Evolutionary conservation across 2,888 invertebrate species (phyloP), one percentile per base, ranked within the genome.

Genomic region (Syrista parreyssii): DNA sequence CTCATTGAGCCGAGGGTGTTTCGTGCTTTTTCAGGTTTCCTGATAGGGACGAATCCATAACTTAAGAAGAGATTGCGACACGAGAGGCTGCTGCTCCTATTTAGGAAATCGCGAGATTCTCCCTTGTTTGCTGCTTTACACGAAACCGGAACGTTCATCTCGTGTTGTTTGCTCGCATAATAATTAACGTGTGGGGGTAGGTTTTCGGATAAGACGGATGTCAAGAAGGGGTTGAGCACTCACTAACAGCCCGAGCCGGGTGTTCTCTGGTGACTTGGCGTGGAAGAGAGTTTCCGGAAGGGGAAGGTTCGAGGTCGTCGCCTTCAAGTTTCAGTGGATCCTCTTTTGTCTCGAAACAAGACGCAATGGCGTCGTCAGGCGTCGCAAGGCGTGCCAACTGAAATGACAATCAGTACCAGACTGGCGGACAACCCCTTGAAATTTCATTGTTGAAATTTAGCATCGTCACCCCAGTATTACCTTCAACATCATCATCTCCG

Each of bases 141-240:
- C 78, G 80, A 80, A 75, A 79, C 74, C 77, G 79, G 76, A 75
- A 78, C 73, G 75, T 78, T 76, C 76, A 80, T 85, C 78, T 81
- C 79, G 80, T 78, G 82, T 85, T 86, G 86, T 86, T 85, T 83
- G 82, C 84, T 82, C 81, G 81, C 82, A 82, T 86, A 86, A 86
- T 86, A 85, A 86, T 86, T 86, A 81, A 85, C 82, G 83, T 68
- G 82, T 83, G 74, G 79, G 71, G 75, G 75, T 73, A 82, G 11
- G 11, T 15, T 69, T 32, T 30, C 12, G 69, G 30, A 32, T 31
- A 32, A 69, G 69, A n/a, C 69, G 69, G 3, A 69, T 30, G 69
- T 30, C 40, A 40, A 69, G 69, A 31, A 32, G 11, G 69, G 69
- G 69, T 69, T 9, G 69, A 30, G 69, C 30, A 11, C 69, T 12